Percentiles rank a stretch among this genome's conserved stretches.
Evolutionary conservation across 2,113 vertebrate species (phyloP).

Genomic region (Sula dactylatra): DNA sequence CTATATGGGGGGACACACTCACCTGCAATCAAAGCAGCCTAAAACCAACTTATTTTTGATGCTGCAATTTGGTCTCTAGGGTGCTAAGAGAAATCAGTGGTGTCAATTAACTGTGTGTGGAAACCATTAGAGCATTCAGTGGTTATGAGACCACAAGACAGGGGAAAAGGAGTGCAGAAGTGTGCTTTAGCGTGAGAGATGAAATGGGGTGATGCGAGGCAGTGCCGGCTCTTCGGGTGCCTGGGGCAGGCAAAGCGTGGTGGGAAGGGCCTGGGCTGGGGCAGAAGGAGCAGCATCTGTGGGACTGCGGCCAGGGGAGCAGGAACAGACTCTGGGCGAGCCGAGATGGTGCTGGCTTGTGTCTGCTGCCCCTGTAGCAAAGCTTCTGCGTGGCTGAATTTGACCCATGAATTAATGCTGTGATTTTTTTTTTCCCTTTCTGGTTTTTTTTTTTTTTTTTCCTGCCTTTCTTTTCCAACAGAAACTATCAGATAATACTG

Average conservation of each 20-base stretch:
- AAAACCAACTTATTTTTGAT: neutral
- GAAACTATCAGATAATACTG: neutral
- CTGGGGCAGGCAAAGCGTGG: rapidly evolving
- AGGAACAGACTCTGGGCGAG: neutral
- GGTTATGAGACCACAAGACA: neutral
- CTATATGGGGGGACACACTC: rapidly evolving
- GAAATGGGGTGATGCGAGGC: neutral
- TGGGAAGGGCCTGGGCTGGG: neutral
- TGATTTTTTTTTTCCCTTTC: neutral
- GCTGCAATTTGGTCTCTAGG: neutral
- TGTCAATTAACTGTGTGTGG: neutral
- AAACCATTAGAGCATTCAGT: neutral
- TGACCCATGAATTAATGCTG: neutral
- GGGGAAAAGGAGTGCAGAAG: neutral
- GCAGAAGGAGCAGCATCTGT: neutral
- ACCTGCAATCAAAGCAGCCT: neutral
- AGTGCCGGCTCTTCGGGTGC: neutral
- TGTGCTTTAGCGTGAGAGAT: neutral
- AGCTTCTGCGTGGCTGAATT: neutral
- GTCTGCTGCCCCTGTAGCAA: neutral
- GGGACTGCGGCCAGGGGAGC: neutral
- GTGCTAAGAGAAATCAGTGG: neutral
- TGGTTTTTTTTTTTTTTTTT: neutral
- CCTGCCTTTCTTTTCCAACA: neutral
- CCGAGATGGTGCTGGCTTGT: neutral